Base-by-base conservation (phyloP, 2,797 vertebrate genomes). In the Benthosema pterotum region DNA sequence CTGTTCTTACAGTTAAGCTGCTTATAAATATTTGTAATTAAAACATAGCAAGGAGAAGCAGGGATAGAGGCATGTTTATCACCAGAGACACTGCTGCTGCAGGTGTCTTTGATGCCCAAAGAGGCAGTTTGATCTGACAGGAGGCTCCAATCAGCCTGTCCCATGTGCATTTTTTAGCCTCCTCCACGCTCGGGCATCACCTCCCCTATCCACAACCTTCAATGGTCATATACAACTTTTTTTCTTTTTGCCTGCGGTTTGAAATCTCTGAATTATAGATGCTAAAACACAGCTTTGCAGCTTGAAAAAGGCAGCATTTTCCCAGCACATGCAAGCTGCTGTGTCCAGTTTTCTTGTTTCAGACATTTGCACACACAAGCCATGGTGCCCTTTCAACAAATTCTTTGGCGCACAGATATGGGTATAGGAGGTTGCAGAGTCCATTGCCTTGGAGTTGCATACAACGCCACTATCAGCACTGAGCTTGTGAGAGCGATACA, bases 1-100 rank as follows among this genome's bases (percentile, higher is more conserved):
- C 38, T 88, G 85, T 87, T 85, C 86, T 69, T 78, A 77, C 68
- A 78, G 78, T 86, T 89, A 91, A 90, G 89, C 91, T 80, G 88
- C 89, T 88, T 92, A 93, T 89, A 87, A 74, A 72, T 89, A 83
- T 88, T 89, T 91, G 83, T 84, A 92, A 91, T 93, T 91, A 91
- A 85, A 83, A 90, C 87, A 19, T 71, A 74, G 82, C 75, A 65
- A 76, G 69, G 76, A 67, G 83, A 54, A 72, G 78, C 77, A 63
- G 65, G 59, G 71, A 82, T 77, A 89, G 59, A 80, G 71, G 69
- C 73, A 47, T 84, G 78, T 86, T 92, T 91, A 87, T 90, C 85
- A 80, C 71, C 57, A 49, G 49, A 84, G 77, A 83, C 72, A 87
- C 69, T 74, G 69, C 69, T 69, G 78, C 79, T 89, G 87, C 88